A percentile compares a stretch with the other conserved stretches of the same genome.
Evolutionary conservation across 2,797 vertebrate genomes (phyloP).

Genomic region (Myiothlypis chrysogaster): DNA sequence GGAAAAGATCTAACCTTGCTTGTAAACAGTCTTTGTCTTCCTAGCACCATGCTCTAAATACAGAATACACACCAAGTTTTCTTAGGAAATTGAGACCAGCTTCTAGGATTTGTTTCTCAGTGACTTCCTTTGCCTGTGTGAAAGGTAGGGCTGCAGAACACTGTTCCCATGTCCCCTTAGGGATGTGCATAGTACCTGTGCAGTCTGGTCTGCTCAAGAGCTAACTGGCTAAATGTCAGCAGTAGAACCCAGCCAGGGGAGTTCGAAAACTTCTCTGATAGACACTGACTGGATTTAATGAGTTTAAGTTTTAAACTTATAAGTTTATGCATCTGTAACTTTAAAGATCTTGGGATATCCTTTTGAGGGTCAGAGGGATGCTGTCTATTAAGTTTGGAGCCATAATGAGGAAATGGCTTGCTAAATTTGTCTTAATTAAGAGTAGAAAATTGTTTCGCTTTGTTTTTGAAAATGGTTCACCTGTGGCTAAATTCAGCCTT

Average conservation of each 20-base stretch:
- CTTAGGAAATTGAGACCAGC: not conserved
- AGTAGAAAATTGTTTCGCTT: not conserved
- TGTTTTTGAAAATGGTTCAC: not conserved
- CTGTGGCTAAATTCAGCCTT: not conserved
- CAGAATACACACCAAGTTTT: not conserved
- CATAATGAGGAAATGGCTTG: not conserved
- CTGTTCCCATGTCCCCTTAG: fast-evolving
- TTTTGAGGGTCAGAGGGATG: not conserved
- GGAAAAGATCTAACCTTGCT: not conserved
- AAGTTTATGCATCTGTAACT: not conserved
- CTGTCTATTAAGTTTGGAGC: not conserved
- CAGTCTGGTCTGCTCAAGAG: not conserved
- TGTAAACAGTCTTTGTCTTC: not conserved
- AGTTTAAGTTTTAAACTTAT: not conserved
- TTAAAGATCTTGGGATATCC: not conserved
- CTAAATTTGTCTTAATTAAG: not conserved
- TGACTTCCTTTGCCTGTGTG: not conserved
- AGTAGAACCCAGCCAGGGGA: not conserved
- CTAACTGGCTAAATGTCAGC: not conserved
- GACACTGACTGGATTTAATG: not conserved
- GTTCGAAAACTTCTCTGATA: not conserved
- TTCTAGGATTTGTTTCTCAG: not conserved
- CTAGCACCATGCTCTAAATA: not conserved
- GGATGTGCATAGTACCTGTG: fast-evolving
- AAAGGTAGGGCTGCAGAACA: not conserved